These are phyloP conservation scores for Pollenia amentaria DNA, from an alignment of 2,888 invertebrate species.

Conservation along the genomic window DNA sequence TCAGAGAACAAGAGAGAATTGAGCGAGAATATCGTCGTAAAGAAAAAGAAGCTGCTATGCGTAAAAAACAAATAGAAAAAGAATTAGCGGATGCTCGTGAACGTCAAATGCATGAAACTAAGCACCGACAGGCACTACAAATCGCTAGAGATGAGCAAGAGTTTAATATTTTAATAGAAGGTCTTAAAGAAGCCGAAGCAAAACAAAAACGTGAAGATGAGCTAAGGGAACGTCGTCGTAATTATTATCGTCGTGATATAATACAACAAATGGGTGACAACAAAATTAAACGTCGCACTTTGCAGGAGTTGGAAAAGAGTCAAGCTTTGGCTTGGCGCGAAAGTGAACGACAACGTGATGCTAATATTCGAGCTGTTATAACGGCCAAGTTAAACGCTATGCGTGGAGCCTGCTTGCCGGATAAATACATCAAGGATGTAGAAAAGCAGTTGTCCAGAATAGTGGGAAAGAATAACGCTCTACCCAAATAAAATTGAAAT, in stretches of 20 bases:
- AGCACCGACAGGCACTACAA: constrained; percentile 82
- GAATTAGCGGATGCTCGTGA: constrained; percentile 81
- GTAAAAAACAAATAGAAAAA: constrained; percentile 80
- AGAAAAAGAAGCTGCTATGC: constrained; percentile 81
- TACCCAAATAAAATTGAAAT: not conserved
- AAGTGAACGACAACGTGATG: constrained; percentile 81
- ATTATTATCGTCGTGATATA: constrained; percentile 82
- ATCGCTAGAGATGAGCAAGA: constrained; percentile 83
- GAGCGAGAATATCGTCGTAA: constrained; percentile 84
- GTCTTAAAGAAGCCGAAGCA: constrained; percentile 81
- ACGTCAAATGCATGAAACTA: constrained; percentile 81
- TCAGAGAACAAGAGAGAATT: constrained; percentile 83
- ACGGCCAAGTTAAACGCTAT: constrained; percentile 82
- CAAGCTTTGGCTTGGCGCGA: constrained; percentile 82
- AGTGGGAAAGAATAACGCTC: constrained; percentile 58
- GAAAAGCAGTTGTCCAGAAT: constrained; percentile 81
- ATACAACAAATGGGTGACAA: constrained; percentile 83
- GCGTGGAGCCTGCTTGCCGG: constrained; percentile 83
- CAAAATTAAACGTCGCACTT: constrained; percentile 80
- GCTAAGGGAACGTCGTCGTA: constrained; percentile 78
- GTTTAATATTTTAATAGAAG: constrained; percentile 80
- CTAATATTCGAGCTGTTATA: constrained; percentile 82
- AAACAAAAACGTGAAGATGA: constrained; percentile 79
- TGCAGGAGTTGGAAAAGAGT: constrained; percentile 79
- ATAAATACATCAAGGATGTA: constrained; percentile 84